Evolutionary conservation across 1,140 invertebrate species (phyloP).

Genomic region (Trialeurodes vaporariorum): DNA sequence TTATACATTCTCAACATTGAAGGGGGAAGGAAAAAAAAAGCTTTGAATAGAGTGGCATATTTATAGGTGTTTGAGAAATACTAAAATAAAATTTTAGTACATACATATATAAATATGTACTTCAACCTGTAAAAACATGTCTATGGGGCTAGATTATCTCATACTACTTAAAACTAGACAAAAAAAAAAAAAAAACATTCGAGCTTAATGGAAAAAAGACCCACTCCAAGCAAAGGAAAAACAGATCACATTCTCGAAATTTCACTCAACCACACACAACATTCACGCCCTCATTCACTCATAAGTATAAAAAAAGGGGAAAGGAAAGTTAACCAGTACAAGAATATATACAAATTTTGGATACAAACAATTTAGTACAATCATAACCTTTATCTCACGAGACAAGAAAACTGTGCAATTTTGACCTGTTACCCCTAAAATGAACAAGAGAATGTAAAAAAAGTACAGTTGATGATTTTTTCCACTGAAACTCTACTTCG

Average conservation of each 20-base stretch:
- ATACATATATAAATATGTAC: neutral
- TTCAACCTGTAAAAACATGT: neutral
- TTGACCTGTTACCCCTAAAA: no score
- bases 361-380: neutral
- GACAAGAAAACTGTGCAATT: neutral
- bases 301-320: neutral
- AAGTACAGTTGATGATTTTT: no score
- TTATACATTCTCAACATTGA: neutral
- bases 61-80: neutral
- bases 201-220: neutral
- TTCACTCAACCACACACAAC: no score
- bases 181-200: neutral
- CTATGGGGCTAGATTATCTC: neutral
- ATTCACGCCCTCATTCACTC: neutral
- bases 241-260: neutral
- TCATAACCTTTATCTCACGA: neutral
- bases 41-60: neutral
- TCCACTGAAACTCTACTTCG: no score
- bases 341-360: neutral
- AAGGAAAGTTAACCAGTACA: no score
- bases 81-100: neutral
- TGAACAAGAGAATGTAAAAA: no score
- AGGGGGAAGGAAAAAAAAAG: no score
- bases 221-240: neutral
- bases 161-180: neutral